Evolutionary conservation across 2,113 vertebrate genomes (phyloP).

Genomic region (Oenanthe melanoleuca): DNA sequence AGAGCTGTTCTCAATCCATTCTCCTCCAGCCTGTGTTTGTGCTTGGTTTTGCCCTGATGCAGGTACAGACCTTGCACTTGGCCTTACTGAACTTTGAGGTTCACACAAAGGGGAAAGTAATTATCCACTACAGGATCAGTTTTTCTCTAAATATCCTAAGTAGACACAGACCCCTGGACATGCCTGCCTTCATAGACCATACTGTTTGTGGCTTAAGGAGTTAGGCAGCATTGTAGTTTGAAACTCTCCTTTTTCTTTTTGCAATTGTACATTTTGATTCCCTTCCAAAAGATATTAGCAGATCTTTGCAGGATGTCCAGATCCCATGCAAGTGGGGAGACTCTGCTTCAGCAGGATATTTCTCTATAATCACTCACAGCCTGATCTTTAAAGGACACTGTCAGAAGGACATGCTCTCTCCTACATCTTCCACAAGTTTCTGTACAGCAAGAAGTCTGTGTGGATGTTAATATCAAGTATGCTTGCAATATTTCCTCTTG

Average conservation of each 20-base stretch:
- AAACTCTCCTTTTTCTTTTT: background rate
- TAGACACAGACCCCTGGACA: background rate
- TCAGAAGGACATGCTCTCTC: fast-evolving
- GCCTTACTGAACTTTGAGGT: background rate
- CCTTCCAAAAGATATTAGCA: background rate
- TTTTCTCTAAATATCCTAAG: background rate
- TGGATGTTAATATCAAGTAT: background rate
- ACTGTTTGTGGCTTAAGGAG: background rate
- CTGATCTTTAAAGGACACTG: background rate
- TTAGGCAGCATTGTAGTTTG: background rate
- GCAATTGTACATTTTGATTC: background rate
- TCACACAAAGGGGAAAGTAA: background rate
- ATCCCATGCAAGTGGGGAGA: background rate
- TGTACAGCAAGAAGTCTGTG: background rate
- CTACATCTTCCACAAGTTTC: background rate
- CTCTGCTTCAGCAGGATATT: background rate
- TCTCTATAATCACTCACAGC: background rate
- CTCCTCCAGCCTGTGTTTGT: background rate
- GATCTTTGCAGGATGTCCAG: background rate
- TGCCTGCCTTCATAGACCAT: background rate
- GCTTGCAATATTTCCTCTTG: background rate
- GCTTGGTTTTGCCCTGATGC: background rate
- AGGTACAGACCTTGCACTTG: background rate
- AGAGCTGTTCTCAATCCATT: background rate
- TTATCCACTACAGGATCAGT: background rate